A percentile compares a stretch with the other conserved stretches of the same genome.
phyloP scores from a whole-genome alignment of 2,888 invertebrate species.

The Abrostola tripartita region DNA sequence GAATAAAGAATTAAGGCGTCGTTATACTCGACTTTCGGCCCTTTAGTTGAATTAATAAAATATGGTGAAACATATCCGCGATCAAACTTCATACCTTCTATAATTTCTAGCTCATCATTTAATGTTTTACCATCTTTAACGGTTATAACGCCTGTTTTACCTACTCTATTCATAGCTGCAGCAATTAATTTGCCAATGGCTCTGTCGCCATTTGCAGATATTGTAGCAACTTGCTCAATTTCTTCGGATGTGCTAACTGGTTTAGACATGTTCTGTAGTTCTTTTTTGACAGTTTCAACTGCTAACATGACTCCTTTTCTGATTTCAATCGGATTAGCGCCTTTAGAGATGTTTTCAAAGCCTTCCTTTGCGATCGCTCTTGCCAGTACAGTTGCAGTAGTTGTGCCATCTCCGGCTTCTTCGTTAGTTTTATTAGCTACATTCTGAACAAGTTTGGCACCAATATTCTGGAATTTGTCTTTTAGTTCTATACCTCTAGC shows the following conservation, averaged over 20 bases:
- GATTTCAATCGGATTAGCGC: conserved; percentile 98
- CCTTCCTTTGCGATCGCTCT: conserved; percentile 99
- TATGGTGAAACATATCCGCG: conserved; percentile 99
- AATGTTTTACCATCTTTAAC: conserved; percentile 99
- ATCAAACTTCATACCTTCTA: conserved; percentile 99
- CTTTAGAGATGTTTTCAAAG: conserved; percentile 98
- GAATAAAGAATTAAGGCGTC: conserved; percentile 97
- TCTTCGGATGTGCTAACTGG: conserved; percentile 98
- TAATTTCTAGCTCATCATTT: conserved; percentile 96
- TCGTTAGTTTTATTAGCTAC: conserved; percentile 99
- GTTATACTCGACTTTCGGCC: conserved; percentile 98
- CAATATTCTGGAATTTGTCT: conserved; percentile 99
- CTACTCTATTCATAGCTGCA: conserved; percentile 98
- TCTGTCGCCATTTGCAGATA: conserved; percentile 99
- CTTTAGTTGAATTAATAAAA: conserved; percentile 99
- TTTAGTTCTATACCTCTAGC: conserved; percentile 99
- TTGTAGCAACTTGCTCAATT: conserved; percentile 99
- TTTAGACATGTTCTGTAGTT: conserved; percentile 95
- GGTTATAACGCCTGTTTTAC: conserved; percentile 99
- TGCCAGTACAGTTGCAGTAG: conserved; percentile 99
- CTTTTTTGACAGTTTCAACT: conserved; percentile 96
- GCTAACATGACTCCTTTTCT: conserved; percentile 96
- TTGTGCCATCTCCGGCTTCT: conserved; percentile 99
- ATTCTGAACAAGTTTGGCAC: conserved; percentile 98
- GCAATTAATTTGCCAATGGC: conserved; percentile 97